Conservation (phyloP, 2,888 invertebrate species). For the Euplagia quadripunctaria region DNA sequence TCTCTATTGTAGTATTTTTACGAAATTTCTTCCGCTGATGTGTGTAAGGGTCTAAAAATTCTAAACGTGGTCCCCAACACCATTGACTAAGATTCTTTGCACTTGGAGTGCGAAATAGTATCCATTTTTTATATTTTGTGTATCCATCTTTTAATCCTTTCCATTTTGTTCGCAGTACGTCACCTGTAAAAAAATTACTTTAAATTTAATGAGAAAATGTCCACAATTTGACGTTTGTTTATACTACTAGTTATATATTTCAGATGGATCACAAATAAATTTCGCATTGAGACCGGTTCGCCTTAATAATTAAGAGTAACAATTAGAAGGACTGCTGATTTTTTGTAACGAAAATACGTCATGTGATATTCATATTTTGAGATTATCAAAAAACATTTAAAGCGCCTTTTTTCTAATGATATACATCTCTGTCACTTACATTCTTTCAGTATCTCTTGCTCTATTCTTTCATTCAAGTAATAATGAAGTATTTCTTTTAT, state of each 20-base stretch:
- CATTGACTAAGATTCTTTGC: conserved; percentile 23
- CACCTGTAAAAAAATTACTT: conserved; percentile 19
- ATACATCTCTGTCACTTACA: not conserved
- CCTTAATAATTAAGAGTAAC: too few relatives aligned
- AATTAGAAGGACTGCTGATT: too few relatives aligned
- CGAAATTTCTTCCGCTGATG: not conserved
- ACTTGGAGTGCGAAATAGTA: not conserved
- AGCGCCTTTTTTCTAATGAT: too few relatives aligned
- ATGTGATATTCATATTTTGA: too few relatives aligned
- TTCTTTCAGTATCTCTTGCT: not conserved
- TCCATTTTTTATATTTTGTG: conserved; percentile 29
- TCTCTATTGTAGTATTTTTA: not conserved
- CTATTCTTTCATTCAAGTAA: not conserved
- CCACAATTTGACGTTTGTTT: not conserved
- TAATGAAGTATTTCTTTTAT: not conserved
- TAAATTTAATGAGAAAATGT: not conserved
- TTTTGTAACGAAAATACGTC: too few relatives aligned
- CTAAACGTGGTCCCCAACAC: conserved; percentile 30
- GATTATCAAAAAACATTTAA: too few relatives aligned
- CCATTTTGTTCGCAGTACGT: conserved; percentile 25
- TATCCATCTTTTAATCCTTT: conserved; percentile 32
- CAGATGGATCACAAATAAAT: too few relatives aligned
- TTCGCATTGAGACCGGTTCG: too few relatives aligned
- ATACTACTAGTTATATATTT: too few relatives aligned
- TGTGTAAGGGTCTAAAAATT: conserved; percentile 21